Evolutionary conservation across 2,113 vertebrate species (phyloP), one percentile per base, ranked within the genome.

Genomic region (Jacana jacana): DNA sequence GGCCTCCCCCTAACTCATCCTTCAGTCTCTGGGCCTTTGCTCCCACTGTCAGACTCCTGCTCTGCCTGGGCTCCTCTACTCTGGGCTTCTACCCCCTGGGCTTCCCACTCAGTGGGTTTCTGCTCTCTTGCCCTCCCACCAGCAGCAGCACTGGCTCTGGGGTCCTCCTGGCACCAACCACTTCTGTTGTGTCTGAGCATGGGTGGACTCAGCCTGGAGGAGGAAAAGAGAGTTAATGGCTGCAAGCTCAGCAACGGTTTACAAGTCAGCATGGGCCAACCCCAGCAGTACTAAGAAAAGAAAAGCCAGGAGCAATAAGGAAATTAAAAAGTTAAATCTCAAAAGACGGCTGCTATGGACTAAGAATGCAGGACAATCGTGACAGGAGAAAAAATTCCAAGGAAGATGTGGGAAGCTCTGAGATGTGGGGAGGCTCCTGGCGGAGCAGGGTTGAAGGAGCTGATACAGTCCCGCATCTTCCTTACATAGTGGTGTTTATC

Each of bases 311-410:
- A 48, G 20, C 33, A 70, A 52, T 35, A 57, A 11, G 17, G 33
- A 33, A 81, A 70, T 55, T 37, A 15, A 81, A 88, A 93, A 72
- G 30, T 28, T 48, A 40, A 64, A 61, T 39, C 49, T 73, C 33
- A 31, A 57, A 81, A 64, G 55, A n/a, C 27, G 20, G 18, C 54
- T 63, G 46, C 18, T 84, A 22, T 49, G 28, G 81, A 63, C 40
- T 37, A 0, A 61, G 30, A 0, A 0, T n/a, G 49, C 37, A 48
- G 51, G 37, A 37, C 31, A 6, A 40, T 49, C 0, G 0, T 42
- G 51, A 16, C 6, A 2, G 51, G 27, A 16, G 16, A 54, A 22
- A 9, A 65, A 81, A 63, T 11, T 15, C 20, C 40, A 44, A 14
- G 37, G 37, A 71, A 58, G 28, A 9, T 44, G 2, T 37, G 27